Evolutionary conservation across 2,113 vertebrate species (phyloP), one percentile per base, ranked within the genome.

Genomic region (Gambusia holbrooki): DNA sequence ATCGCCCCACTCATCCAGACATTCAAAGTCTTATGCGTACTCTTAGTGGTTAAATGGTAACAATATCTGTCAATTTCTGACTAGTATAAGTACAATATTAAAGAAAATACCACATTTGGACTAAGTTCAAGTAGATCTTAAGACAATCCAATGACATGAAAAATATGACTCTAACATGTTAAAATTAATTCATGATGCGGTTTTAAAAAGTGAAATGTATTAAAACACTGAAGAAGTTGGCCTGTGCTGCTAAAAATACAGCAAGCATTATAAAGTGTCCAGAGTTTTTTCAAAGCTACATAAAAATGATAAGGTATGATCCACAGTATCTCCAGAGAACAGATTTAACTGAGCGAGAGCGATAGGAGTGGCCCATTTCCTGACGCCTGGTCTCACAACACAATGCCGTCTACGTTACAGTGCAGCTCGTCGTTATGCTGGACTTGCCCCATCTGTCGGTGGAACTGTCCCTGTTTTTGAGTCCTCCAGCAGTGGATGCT

Each of bases 381-480:
- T 70, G 15, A 48, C 75, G 66, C 58, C 61, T 12, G 19, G 78
- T 54, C 66, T 94, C 84, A 95, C 62, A 84, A 76, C 45, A 88
- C 75, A 10, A 92, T 60, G 33, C 89, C 90, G n/a, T 92, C 76
- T 22, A 77, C 73, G 29, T 95, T 90, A 77, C 97, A 99, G 62
- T 88, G 95, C 48, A 99, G 91, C 29, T 95, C 82, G 37, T 97
- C 95, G 0, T 93, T 79, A 85, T 95, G 96, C 82, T 94, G 93
- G 77, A 91, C 90, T 51, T 93, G 92, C 12, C 96, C 96, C 0
- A 94, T 94, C 74, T 96, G 96, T 71, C 95, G 90, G 77, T 97
- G 97, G 83, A 98, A 98, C 83, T 96, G 93, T 2, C 96, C 96
- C 87, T 96, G 96, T 82, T 93, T 96, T 75, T 96, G 93, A 28